Percentiles rank a stretch among this genome's conserved stretches.
Conservation (phyloP, 2,797 vertebrate species). For the Balearica regulorum region DNA sequence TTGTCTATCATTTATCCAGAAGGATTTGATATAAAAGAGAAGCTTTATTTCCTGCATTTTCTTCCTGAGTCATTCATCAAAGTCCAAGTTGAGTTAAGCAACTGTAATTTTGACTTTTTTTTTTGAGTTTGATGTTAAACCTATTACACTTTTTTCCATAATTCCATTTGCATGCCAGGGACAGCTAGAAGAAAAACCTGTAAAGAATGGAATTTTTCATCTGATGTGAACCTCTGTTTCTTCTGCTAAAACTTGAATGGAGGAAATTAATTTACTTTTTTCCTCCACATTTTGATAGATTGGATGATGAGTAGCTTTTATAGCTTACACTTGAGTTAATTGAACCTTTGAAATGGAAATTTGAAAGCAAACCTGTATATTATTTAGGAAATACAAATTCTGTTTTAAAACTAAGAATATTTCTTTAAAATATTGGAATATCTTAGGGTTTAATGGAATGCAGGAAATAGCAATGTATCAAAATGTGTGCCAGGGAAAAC, state of each 20-base stretch:
- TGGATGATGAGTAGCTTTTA: neutral
- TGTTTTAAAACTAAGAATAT: neutral
- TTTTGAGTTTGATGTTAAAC: neutral
- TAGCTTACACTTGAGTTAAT: slow-evolving; percentile 23
- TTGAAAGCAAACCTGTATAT: slow-evolving; percentile 1
- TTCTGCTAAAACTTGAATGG: neutral
- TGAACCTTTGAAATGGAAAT: slow-evolving; percentile 38
- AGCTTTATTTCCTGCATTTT: neutral
- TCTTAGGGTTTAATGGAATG: neutral
- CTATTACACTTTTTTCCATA: neutral
- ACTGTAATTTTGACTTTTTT: neutral
- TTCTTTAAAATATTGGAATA: neutral
- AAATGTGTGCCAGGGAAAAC: neutral
- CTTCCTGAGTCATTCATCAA: neutral
- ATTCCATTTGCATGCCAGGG: neutral
- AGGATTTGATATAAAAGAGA: neutral
- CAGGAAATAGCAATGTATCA: neutral
- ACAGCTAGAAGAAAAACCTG: neutral
- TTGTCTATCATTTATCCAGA: neutral
- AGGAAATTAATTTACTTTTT: neutral
- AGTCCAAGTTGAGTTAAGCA: neutral
- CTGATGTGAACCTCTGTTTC: neutral
- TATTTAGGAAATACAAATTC: neutral
- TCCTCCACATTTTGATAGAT: neutral
- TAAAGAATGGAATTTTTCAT: neutral